phyloP scores from a whole-genome alignment of 2,888 invertebrate genomes.

The Chydorus sphaericus region DNA sequence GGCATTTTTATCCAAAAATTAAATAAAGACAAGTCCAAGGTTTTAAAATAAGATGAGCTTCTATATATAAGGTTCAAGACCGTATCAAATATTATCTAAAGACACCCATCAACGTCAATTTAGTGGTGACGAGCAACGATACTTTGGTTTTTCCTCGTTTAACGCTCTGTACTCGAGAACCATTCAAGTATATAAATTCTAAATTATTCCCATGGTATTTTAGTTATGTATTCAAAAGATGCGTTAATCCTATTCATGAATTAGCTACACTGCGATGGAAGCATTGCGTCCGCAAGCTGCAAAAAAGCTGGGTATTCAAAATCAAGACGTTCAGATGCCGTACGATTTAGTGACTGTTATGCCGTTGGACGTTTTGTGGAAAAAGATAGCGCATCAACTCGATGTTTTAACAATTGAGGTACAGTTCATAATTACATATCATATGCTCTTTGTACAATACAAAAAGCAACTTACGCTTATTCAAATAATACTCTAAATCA shows the following conservation, averaged over 20 bases:
- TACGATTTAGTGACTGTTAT: neutral
- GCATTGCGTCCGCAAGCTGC: neutral
- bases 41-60: neutral
- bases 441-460: no score
- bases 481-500: no score
- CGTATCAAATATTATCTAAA: neutral
- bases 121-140: neutral
- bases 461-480: no score
- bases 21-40: neutral
- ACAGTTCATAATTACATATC: no score
- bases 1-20: neutral
- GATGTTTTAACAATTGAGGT: no score
- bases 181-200: slow-evolving; percentile 1
- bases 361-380: neutral
- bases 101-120: neutral
- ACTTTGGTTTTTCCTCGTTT: neutral
- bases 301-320: neutral
- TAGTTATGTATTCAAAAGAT: neutral
- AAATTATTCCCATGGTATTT: neutral
- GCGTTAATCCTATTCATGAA: neutral
- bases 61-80: neutral
- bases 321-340: neutral
- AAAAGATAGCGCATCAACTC: neutral
- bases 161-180: neutral
- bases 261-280: neutral